phyloP scores from a whole-genome alignment of 2,888 invertebrate genomes.

The Ophion costatus region DNA sequence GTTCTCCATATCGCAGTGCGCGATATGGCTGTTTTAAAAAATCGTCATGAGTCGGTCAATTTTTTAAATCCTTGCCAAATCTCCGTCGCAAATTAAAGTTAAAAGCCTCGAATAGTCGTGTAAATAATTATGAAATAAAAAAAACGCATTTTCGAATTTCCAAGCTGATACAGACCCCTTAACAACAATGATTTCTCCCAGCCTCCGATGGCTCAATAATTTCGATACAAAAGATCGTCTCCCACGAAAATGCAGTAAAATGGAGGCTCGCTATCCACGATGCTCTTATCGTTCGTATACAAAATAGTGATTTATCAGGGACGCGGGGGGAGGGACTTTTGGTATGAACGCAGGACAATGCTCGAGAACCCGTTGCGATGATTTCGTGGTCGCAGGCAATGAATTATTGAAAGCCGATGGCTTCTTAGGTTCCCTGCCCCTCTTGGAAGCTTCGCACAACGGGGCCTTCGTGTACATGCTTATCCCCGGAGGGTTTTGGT shows the following conservation, averaged over 20 bases:
- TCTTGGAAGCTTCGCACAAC: constrained; percentile 2
- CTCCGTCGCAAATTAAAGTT: no score
- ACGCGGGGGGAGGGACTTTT: neutral
- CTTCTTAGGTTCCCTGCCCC: constrained; percentile 27
- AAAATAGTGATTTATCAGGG: constrained; percentile 52
- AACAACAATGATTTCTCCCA: neutral
- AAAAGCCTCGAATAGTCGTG: no score
- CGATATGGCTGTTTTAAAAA: no score
- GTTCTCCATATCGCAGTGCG: no score
- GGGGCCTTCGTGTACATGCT: constrained; percentile 14
- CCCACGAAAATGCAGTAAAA: constrained; percentile 2
- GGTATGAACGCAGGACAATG: constrained; percentile 14
- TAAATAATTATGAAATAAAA: neutral
- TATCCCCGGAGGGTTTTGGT: constrained; percentile 42
- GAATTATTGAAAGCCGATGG: constrained; percentile 59
- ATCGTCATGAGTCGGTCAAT: no score
- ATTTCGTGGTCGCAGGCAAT: constrained; percentile 39
- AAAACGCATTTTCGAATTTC: neutral
- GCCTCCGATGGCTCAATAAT: constrained; percentile 31
- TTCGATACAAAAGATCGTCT: constrained; percentile 13
- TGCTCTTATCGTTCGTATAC: constrained; percentile 19
- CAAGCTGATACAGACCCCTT: neutral
- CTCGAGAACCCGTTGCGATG: constrained; percentile 12
- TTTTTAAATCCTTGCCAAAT: no score
- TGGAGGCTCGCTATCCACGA: constrained; percentile 20